phyloP scores from a whole-genome alignment of 2,797 vertebrate genomes.

The Pogonophryne albipinna region DNA sequence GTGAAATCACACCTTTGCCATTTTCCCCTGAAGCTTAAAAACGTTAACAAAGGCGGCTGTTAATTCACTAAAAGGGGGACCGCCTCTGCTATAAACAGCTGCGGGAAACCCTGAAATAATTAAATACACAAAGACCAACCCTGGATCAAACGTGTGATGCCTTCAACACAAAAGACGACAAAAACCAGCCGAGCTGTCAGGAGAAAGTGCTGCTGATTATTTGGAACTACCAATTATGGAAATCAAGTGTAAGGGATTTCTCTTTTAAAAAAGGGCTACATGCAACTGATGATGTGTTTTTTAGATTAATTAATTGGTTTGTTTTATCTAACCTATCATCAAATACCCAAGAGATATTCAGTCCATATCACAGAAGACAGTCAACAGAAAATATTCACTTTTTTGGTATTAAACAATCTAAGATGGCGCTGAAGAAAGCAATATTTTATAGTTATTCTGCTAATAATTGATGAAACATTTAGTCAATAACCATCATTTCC shows the following conservation, averaged over 20 bases:
- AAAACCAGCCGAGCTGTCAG: not conserved
- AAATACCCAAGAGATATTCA: not conserved
- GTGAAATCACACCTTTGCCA: constrained; percentile 49
- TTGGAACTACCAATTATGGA: not conserved
- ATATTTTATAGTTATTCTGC: not conserved
- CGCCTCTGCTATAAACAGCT: constrained; percentile 25
- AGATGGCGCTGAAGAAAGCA: not conserved
- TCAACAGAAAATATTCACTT: not conserved
- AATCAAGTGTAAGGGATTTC: not conserved
- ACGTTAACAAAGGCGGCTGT: constrained; percentile 14
- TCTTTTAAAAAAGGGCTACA: not conserved
- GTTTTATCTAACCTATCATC: not conserved
- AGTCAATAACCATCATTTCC: too few species aligned
- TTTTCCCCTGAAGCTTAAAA: constrained; percentile 38
- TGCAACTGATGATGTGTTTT: constrained; percentile 1
- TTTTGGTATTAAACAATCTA: not conserved
- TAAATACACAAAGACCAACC: constrained; percentile 21
- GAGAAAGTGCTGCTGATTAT: not conserved
- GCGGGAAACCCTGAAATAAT: constrained; percentile 23
- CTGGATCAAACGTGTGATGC: constrained; percentile 14
- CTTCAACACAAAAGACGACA: constrained; percentile 16
- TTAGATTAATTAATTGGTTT: not conserved
- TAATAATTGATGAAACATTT: not conserved
- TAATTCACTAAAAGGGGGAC: constrained; percentile 10
- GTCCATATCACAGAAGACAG: not conserved